Evolutionary conservation across 2,888 invertebrate genomes (phyloP).

Genomic region (Lycaena phlaeas): DNA sequence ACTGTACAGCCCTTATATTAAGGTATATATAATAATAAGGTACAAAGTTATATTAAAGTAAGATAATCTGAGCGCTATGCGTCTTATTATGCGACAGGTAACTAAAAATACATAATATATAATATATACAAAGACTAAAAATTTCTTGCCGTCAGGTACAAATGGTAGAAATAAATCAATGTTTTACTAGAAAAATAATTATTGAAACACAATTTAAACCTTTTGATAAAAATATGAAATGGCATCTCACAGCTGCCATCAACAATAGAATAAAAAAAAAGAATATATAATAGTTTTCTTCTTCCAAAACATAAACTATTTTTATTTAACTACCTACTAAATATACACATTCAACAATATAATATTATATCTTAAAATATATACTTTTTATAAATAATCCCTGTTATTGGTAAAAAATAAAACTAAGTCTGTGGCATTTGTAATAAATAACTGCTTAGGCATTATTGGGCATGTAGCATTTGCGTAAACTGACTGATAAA

Average conservation of each 20-base stretch:
- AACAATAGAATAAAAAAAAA: background rate
- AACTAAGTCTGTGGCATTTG: background rate
- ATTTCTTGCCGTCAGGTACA: slow-evolving; percentile 4
- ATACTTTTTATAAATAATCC: background rate
- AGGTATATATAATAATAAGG: too few relatives aligned
- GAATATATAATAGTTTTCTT: too few relatives aligned
- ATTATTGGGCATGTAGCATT: too few relatives aligned
- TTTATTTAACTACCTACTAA: too few relatives aligned
- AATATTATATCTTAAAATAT: background rate
- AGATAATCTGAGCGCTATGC: background rate
- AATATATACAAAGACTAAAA: background rate
- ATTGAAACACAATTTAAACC: too few relatives aligned
- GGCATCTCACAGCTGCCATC: background rate
- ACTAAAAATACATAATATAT: slow-evolving; percentile 5
- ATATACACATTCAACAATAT: too few relatives aligned
- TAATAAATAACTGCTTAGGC: too few relatives aligned
- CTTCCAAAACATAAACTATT: too few relatives aligned
- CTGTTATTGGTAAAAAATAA: background rate
- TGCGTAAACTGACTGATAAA: too few relatives aligned
- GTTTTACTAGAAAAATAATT: background rate
- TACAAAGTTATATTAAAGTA: too few relatives aligned
- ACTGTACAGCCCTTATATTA: too few relatives aligned
- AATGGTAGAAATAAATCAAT: background rate
- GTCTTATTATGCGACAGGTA: background rate
- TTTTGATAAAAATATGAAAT: background rate